Percentiles rank a stretch among this genome's conserved stretches.
These are phyloP conservation scores for Pimephales promelas DNA, from an alignment of 2,113 vertebrate genomes.

Conservation along the genomic window DNA sequence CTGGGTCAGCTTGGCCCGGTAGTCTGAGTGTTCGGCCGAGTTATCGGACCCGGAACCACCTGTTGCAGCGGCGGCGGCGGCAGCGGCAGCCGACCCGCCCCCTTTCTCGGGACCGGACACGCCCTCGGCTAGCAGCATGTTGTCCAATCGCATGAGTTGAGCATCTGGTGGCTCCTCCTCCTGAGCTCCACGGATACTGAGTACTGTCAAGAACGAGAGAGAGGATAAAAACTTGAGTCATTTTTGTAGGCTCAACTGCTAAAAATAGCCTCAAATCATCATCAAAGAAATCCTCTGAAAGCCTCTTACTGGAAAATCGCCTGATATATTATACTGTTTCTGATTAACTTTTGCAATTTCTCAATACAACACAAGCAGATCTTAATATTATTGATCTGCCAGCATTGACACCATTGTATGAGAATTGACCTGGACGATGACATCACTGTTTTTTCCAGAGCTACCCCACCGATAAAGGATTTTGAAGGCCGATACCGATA, in stretches of 20 bases:
- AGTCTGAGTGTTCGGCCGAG: slow-evolving; percentile 95
- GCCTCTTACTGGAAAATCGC: neutral
- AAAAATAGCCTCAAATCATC: neutral
- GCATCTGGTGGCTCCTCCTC: slow-evolving; percentile 97
- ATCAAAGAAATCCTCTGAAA: neutral
- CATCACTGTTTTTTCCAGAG: too few relatives aligned
- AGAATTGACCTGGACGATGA: too few relatives aligned
- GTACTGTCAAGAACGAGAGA: slow-evolving; percentile 76
- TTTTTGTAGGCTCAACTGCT: neutral
- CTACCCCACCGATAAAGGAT: too few relatives aligned
- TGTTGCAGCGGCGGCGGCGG: slow-evolving; percentile 86
- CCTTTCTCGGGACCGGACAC: slow-evolving; percentile 95
- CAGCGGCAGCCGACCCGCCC: slow-evolving; percentile 87
- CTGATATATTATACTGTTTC: neutral
- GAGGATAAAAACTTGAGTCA: neutral
- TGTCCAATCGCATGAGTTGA: slow-evolving; percentile 97
- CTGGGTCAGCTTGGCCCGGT: slow-evolving; percentile 96
- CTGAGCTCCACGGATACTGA: slow-evolving; percentile 96
- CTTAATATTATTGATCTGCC: too few relatives aligned
- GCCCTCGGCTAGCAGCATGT: slow-evolving; percentile 96
- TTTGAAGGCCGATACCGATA: too few relatives aligned
- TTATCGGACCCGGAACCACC: slow-evolving; percentile 87
- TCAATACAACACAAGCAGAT: neutral
- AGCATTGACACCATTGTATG: too few relatives aligned
- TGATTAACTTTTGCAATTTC: neutral